phyloP scores from a whole-genome alignment of 2,113 vertebrate genomes.

The Ceratotherium simum region DNA sequence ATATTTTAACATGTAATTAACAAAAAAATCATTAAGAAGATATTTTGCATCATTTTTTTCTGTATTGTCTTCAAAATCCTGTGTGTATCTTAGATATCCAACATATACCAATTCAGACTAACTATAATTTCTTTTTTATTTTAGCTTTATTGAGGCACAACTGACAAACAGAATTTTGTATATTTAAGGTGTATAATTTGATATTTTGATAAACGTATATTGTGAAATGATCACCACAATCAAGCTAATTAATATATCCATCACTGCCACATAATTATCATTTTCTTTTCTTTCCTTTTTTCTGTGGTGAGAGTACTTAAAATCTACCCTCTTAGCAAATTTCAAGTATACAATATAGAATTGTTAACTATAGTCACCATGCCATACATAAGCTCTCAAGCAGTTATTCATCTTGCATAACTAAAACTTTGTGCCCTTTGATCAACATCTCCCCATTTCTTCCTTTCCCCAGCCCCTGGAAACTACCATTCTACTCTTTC shows the following conservation, averaged over 20 bases:
- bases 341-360: not conserved
- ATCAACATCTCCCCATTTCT: not conserved
- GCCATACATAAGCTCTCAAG: not conserved
- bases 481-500: not conserved
- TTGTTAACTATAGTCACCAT: not conserved
- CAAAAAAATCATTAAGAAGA: not conserved
- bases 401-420: not conserved
- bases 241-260: not conserved
- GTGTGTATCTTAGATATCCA: not conserved
- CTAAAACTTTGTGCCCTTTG: not conserved
- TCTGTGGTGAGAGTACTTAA: not conserved
- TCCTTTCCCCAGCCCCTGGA: not conserved
- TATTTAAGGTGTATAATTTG: not conserved
- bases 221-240: not conserved
- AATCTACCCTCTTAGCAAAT: not conserved
- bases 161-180: not conserved
- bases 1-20: not conserved
- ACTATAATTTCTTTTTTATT: not conserved
- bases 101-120: not conserved
- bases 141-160: not conserved
- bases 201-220: not conserved
- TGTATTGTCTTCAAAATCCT: not conserved
- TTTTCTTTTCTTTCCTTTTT: not conserved
- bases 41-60: not conserved
- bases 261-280: not conserved